Evolutionary conservation across 1,140 invertebrate genomes (phyloP), one percentile per base, ranked within the genome.

Genomic region (Diploscapter pachys): DNA sequence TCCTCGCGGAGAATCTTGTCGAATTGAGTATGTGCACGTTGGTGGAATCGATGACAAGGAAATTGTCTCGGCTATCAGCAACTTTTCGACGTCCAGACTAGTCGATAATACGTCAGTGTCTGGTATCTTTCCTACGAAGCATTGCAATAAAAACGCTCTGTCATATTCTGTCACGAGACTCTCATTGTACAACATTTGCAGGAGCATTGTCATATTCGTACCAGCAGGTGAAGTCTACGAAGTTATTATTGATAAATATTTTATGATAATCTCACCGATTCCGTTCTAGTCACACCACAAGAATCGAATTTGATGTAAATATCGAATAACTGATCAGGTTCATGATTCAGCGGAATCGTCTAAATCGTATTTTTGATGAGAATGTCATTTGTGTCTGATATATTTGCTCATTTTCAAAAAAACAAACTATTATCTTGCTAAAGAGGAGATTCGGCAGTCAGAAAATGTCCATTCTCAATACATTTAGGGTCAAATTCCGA

Each of bases 21-120:
- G 13, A 50, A 79, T 75, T 4, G 78, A 74, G 63, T 79, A 79
- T 5, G 65, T 78, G 54, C 78, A 79, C 2, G 71, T 79, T 5
- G 78, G 78, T 4, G 76, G 75, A 0, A 78, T 13, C 5, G 72
- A 55, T n/a, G 31, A 48, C 5, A 77, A 59, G 3, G 78, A 79
- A 61, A 79, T 75, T 0, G 75, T 73, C 56, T 79, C 78, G 49
- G 75, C 75, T 53, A 78, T 72, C 8, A 6, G 65, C 71, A 13
- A n/a, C 13, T 31, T 59, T 4, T 72, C 64, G 1, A 76, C 70
- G 49, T 78, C 75, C 2, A 78, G 53, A 65, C 69, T 63, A 2
- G 75, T 72, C 53, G 70, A 67, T 9, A 71, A 11, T 31, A 66
- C 74, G 49, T 77, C 75, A n/a, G 55, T 13, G 52, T 74, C 63